A percentile compares a stretch with the other conserved stretches of the same genome.
phyloP scores from a whole-genome alignment of 2,888 invertebrate species.

The Monochamus alternatus region DNA sequence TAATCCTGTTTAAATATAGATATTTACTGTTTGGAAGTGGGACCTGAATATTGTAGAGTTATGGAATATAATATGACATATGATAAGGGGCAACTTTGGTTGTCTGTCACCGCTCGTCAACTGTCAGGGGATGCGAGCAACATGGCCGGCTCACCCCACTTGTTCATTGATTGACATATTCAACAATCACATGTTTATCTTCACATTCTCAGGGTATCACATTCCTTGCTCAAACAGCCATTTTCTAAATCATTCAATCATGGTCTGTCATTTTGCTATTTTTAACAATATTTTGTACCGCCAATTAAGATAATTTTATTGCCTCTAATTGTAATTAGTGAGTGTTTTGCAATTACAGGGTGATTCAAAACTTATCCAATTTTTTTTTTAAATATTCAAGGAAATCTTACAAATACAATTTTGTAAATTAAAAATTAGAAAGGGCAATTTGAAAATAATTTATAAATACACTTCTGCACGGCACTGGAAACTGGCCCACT shows the following conservation, averaged over 20 bases:
- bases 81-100: conserved; percentile 64
- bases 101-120: conserved; percentile 67
- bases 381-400: too few species aligned
- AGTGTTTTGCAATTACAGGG: too few species aligned
- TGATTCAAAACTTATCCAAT: too few species aligned
- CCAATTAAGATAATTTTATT: conserved; percentile 27
- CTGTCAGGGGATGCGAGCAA: conserved; percentile 65
- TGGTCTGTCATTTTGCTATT: conserved; percentile 52
- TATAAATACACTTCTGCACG: too few species aligned
- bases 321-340: too few species aligned
- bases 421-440: too few species aligned
- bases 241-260: conserved; percentile 58
- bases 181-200: conserved; percentile 68
- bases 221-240: conserved; percentile 55
- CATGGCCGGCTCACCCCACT: conserved; percentile 67
- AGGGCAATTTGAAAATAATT: too few species aligned
- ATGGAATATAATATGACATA: conserved; percentile 57
- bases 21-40: neutral
- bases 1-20: conserved; percentile 17
- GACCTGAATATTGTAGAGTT: conserved; percentile 26
- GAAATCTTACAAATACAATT: too few species aligned
- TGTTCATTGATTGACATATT: conserved; percentile 68
- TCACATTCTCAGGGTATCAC: conserved; percentile 64
- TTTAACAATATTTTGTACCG: conserved; percentile 21
- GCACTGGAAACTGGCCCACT: too few species aligned